Conservation (phyloP, 2,888 invertebrate species). For the Cerastis rubricosa region DNA sequence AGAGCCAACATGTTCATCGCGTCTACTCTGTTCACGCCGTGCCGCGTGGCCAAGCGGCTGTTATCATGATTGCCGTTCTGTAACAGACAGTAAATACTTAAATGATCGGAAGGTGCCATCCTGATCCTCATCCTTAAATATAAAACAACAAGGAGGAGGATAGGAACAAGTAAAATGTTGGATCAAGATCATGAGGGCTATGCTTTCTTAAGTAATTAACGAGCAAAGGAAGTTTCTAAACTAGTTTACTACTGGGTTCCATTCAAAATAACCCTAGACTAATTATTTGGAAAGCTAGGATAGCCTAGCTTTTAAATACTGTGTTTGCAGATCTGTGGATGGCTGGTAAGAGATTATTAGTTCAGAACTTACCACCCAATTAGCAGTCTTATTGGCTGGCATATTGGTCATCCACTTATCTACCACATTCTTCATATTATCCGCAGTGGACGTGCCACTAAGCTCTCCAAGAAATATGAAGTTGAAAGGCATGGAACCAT, state of each 20-base stretch:
- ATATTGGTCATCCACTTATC: constrained; percentile 91
- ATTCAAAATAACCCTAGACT: not conserved
- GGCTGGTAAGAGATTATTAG: not conserved
- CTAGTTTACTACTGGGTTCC: not conserved
- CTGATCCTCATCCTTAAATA: not conserved
- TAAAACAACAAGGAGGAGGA: too few species aligned
- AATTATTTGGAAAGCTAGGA: not conserved
- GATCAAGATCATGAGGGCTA: not conserved
- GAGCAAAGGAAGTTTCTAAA: not conserved
- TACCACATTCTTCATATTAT: constrained; percentile 87
- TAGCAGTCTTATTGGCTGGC: constrained; percentile 89
- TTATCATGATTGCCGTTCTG: constrained; percentile 94
- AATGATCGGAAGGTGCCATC: not conserved
- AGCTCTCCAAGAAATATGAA: constrained; percentile 91
- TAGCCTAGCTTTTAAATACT: not conserved
- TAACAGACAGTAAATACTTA: not conserved
- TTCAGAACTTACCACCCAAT: constrained; percentile 92
- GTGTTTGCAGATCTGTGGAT: not conserved
- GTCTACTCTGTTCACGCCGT: constrained; percentile 92
- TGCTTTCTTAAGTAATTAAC: not conserved
- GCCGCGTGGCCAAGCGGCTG: constrained; percentile 92
- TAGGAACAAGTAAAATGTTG: not conserved
- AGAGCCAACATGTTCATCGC: constrained; percentile 95
- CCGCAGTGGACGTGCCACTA: constrained; percentile 85
- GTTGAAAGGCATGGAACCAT: constrained; percentile 92